Percentiles rank a stretch among this genome's conserved stretches.
These are phyloP conservation scores for Lasioglossum marginatum DNA, from an alignment of 2,888 invertebrate species.

Conservation along the genomic window DNA sequence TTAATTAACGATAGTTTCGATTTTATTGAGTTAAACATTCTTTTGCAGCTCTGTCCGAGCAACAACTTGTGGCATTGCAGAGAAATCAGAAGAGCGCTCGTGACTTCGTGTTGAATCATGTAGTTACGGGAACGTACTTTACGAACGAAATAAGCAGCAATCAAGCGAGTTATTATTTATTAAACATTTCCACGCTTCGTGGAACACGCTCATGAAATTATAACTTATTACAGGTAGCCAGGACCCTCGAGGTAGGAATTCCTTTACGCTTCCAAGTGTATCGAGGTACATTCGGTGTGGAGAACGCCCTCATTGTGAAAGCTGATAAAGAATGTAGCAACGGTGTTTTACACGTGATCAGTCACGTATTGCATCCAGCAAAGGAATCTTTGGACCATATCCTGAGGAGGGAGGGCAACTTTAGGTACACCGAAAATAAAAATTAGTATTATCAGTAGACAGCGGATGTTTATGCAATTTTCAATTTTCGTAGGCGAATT, in stretches of 20 bases:
- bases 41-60: slow-evolving; percentile 31
- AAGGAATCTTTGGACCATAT: slow-evolving; percentile 44
- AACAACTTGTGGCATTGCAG: slow-evolving; percentile 27
- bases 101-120: slow-evolving; percentile 42
- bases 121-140: slow-evolving; percentile 33
- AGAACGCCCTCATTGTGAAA: slow-evolving; percentile 51
- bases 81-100: slow-evolving; percentile 32
- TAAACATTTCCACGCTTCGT: not conserved
- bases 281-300: slow-evolving; percentile 41
- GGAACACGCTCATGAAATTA: not conserved
- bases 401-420: slow-evolving; percentile 44
- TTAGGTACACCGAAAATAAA: slow-evolving; percentile 25
- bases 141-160: slow-evolving; percentile 43
- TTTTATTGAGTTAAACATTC: not conserved
- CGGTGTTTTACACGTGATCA: slow-evolving; percentile 49
- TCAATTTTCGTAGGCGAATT: no score
- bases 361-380: slow-evolving; percentile 48
- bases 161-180: slow-evolving; percentile 25
- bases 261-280: slow-evolving; percentile 56
- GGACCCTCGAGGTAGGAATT: slow-evolving; percentile 30
- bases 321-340: slow-evolving; percentile 39
- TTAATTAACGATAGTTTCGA: not conserved
- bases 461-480: no score
- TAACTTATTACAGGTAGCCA: slow-evolving; percentile 23
- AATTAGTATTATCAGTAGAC: not conserved